Evolutionary conservation across 1,140 invertebrate species (phyloP).

Genomic region (Hyphantria cunea): DNA sequence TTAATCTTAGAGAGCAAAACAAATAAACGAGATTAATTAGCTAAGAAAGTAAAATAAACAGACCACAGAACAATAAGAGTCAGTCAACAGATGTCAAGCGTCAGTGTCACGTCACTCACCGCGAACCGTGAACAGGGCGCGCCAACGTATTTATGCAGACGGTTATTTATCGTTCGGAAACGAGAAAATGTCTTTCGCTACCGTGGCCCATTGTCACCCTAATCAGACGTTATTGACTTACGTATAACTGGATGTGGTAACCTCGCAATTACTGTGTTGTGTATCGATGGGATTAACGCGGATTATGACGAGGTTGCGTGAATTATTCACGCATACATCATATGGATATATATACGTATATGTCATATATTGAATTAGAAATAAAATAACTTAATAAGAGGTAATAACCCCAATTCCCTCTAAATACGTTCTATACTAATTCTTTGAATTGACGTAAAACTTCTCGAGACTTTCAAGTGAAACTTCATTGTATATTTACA

Average conservation of each 20-base stretch:
- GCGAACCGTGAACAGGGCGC: not conserved
- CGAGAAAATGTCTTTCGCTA: conserved; percentile 31
- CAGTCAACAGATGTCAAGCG: not conserved
- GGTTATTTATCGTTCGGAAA: conserved; percentile 26
- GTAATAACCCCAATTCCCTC: too few species aligned
- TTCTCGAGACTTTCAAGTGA: too few species aligned
- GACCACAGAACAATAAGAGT: too few species aligned
- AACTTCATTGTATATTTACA: too few species aligned
- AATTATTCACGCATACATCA: conserved; percentile 9
- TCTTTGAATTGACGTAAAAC: too few species aligned
- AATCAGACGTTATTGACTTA: conserved; percentile 28
- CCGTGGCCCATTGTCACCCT: conserved; percentile 38
- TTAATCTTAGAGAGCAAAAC: too few species aligned
- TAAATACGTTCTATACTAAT: too few species aligned
- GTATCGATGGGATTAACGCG: conserved; percentile 5
- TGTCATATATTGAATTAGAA: not conserved
- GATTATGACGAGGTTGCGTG: not conserved
- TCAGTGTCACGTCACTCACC: not conserved
- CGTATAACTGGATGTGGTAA: conserved; percentile 24
- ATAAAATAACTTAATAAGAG: too few species aligned
- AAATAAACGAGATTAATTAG: too few species aligned
- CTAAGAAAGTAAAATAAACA: too few species aligned
- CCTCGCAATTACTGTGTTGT: conserved; percentile 14
- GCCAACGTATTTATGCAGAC: conserved; percentile 6
- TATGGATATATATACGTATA: not conserved